Conservation (phyloP, 2,797 vertebrate genomes). For the Fundulus diaphanus region DNA sequence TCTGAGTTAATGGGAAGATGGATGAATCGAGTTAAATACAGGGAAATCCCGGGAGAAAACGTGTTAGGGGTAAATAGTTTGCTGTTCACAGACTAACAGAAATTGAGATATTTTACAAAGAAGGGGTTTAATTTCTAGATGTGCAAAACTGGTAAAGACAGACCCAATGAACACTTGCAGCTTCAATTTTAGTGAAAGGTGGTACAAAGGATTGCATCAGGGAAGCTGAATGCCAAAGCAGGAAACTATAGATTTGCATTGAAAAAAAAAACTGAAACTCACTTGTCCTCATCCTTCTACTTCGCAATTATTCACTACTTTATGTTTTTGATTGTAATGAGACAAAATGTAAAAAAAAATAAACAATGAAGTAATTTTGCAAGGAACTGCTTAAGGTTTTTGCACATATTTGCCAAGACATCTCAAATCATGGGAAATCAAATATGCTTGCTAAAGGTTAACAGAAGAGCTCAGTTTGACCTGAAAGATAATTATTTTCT, state of each 20-base stretch:
- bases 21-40: neutral
- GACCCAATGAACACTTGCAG: neutral
- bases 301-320: neutral
- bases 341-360: neutral
- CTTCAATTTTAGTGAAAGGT: neutral
- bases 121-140: neutral
- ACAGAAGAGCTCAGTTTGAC: neutral
- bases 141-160: neutral
- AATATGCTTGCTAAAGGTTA: neutral
- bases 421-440: neutral
- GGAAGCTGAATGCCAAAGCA: neutral
- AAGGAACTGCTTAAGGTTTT: neutral
- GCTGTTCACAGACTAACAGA: neutral
- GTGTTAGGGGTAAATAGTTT: no score
- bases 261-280: neutral
- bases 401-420: neutral
- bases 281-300: neutral
- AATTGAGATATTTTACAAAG: neutral
- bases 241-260: neutral
- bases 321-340: neutral
- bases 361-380: neutral
- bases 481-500: neutral
- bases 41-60: neutral
- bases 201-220: neutral
- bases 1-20: neutral